Evolutionary conservation across 2,888 invertebrate species (phyloP).

Genomic region (Drosophila percnosoma): DNA sequence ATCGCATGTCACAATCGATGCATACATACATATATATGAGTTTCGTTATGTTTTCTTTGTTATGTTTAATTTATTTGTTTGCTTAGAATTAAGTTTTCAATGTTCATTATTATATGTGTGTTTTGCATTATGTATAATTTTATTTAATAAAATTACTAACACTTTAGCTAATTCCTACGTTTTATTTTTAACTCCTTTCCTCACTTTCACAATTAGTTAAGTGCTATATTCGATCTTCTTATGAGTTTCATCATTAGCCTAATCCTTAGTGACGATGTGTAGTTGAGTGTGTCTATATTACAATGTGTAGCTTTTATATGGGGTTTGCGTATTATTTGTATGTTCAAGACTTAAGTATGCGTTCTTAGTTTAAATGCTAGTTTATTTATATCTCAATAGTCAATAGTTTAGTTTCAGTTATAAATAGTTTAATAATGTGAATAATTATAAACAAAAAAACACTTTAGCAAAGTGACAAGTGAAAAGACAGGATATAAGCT

Average conservation of each 20-base stretch:
- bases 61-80: conserved; percentile 24
- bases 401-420: conserved; percentile 76
- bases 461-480: conserved; percentile 32
- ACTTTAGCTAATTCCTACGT: conserved; percentile 77
- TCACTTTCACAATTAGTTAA: conserved; percentile 69
- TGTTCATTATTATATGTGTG: conserved; percentile 50
- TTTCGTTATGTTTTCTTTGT: conserved; percentile 29
- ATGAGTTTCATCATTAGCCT: conserved; percentile 65
- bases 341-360: conserved; percentile 61
- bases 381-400: conserved; percentile 77
- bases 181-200: conserved; percentile 60
- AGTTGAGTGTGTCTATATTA: conserved; percentile 70
- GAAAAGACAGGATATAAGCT: conserved; percentile 16
- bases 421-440: conserved; percentile 74
- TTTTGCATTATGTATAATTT: conserved; percentile 69
- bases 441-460: conserved; percentile 64
- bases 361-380: conserved; percentile 52
- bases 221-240: conserved; percentile 57
- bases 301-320: conserved; percentile 62
- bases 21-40: conserved; percentile 48
- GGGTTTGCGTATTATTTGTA: conserved; percentile 37
- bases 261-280: conserved; percentile 68
- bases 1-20: conserved; percentile 49
- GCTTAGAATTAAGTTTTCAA: conserved; percentile 51
- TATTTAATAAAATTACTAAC: conserved; percentile 84